Evolutionary conservation across 2,113 vertebrate genomes (phyloP).

Genomic region (Brachionichthys hirsutus): DNA sequence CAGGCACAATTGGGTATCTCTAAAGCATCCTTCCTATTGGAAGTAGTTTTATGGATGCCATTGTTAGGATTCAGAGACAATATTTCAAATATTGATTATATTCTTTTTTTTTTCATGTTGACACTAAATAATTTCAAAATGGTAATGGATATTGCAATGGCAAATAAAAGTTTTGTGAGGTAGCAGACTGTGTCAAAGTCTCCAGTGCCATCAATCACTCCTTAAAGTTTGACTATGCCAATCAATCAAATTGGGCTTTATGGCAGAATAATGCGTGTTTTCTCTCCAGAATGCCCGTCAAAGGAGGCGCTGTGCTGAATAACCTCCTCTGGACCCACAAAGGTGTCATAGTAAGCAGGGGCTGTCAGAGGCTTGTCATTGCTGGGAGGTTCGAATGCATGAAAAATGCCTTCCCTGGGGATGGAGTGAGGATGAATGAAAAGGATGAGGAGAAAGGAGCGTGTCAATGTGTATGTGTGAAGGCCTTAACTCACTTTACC

Average conservation of each 20-base stretch:
- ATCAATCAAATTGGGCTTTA: conserved; percentile 51
- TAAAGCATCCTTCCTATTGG: too few species aligned
- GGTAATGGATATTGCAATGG: neutral
- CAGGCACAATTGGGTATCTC: too few species aligned
- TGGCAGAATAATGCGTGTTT: conserved; percentile 50
- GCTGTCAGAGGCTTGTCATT: conserved; percentile 73
- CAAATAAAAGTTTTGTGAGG: conserved; percentile 15
- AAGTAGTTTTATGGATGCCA: too few species aligned
- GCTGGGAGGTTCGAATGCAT: conserved; percentile 67
- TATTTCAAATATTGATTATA: too few species aligned
- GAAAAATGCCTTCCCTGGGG: conserved; percentile 68
- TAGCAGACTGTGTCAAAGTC: conserved; percentile 23
- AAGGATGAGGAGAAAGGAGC: conserved; percentile 10
- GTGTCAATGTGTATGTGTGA: conserved; percentile 24
- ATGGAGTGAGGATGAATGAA: conserved; percentile 32
- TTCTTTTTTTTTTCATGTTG: neutral
- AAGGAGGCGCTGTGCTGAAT: conserved; percentile 54
- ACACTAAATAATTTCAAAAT: neutral
- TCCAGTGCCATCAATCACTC: conserved; percentile 28
- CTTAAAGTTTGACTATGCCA: conserved; percentile 47
- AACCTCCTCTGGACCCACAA: conserved; percentile 66
- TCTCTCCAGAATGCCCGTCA: conserved; percentile 62
- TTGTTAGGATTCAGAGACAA: too few species aligned
- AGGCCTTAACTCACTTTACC: conserved; percentile 55
- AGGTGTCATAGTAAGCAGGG: conserved; percentile 71